phyloP scores from a whole-genome alignment of 2,888 invertebrate species.

The Meganola albula region DNA sequence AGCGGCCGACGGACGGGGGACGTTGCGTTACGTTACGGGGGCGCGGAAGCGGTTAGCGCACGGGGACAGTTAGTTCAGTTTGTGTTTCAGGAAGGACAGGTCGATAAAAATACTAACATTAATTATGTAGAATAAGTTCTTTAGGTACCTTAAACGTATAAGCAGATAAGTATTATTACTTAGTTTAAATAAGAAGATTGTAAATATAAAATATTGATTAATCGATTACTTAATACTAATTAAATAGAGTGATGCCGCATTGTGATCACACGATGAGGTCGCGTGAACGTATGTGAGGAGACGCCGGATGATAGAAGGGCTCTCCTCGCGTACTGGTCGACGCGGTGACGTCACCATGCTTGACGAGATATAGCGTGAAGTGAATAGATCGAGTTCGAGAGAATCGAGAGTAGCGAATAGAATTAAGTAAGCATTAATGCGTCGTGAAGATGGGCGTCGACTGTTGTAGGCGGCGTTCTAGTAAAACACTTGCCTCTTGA shows the following conservation, averaged over 20 bases:
- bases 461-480: conserved; percentile 67
- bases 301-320: conserved; percentile 30
- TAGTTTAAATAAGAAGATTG: conserved; percentile 29
- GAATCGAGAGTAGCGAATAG: conserved; percentile 63
- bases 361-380: conserved; percentile 39
- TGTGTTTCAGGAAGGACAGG: conserved; percentile 87
- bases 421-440: conserved; percentile 76
- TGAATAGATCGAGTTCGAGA: conserved; percentile 50
- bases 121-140: conserved; percentile 70
- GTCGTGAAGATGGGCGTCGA: conserved; percentile 72
- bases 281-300: conserved; percentile 48
- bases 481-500: conserved; percentile 79
- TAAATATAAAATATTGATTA: conserved; percentile 31
- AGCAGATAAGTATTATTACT: too few species aligned
- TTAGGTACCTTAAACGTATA: conserved; percentile 47
- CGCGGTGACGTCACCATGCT: conserved; percentile 50
- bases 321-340: conserved; percentile 34
- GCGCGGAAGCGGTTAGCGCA: conserved; percentile 59
- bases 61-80: conserved; percentile 50
- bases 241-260: conserved; percentile 36
- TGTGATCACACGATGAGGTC: conserved; percentile 38
- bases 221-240: conserved; percentile 37
- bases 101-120: conserved; percentile 89
- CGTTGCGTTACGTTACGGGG: conserved; percentile 46
- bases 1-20: conserved; percentile 53